Percentiles rank a stretch among this genome's conserved stretches.
Conservation (phyloP, 2,797 vertebrate genomes). For the Notolepis coatsorum region DNA sequence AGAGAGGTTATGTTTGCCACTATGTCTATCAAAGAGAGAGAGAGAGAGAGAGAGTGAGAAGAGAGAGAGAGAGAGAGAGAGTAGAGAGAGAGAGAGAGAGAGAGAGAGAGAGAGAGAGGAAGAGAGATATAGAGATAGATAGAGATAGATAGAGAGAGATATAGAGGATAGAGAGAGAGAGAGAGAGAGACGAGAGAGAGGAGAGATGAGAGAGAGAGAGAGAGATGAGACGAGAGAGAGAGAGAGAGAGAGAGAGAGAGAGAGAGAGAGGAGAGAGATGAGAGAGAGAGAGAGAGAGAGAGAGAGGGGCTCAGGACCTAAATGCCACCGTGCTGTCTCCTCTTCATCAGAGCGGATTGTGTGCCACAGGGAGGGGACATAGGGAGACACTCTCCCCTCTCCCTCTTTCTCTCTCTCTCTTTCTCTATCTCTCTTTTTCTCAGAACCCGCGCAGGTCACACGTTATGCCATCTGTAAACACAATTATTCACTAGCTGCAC, state of each 20-base stretch:
- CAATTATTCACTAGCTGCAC: slow-evolving; percentile 75
- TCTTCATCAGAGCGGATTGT: slow-evolving; percentile 36
- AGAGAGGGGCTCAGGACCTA: slow-evolving; percentile 19
- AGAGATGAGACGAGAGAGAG: background rate
- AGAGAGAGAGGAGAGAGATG: slow-evolving; percentile 17
- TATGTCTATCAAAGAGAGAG: too few relatives aligned
- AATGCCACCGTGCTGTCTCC: slow-evolving; percentile 40
- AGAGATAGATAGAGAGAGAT: slow-evolving; percentile 6
- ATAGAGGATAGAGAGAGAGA: slow-evolving; percentile 24
- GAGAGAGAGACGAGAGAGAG: slow-evolving; percentile 14
- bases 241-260: slow-evolving; percentile 11
- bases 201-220: slow-evolving; percentile 2
- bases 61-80: background rate
- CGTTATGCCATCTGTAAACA: slow-evolving; percentile 77
- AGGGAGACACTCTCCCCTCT: background rate
- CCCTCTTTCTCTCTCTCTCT: background rate
- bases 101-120: background rate
- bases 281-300: slow-evolving; percentile 21
- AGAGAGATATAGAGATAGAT: background rate
- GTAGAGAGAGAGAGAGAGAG: background rate
- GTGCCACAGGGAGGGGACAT: slow-evolving; percentile 21
- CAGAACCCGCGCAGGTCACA: slow-evolving; percentile 61
- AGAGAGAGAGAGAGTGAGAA: background rate
- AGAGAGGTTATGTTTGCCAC: too few relatives aligned
- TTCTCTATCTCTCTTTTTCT: background rate